Base-by-base conservation (phyloP, 64 coral and sea anemone species). In the Anthopleura sola region DNA sequence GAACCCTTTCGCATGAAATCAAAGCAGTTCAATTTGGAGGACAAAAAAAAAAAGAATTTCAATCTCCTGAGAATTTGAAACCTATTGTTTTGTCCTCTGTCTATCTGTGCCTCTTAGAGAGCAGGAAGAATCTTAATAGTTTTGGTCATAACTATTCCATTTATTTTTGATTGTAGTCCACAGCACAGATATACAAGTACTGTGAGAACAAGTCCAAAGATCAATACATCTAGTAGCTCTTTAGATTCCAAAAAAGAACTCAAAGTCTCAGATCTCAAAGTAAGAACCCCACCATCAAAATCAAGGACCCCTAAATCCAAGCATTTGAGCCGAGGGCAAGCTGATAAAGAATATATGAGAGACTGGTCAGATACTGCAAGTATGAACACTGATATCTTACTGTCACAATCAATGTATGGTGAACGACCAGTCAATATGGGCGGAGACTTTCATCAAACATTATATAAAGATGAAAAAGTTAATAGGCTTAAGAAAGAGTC, bases 401-500 rank as follows among this genome's bases (percentile, higher is more conserved):
- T 99, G 11, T 92, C 92, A 5, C 92, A 99, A 55, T 80, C 97
- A n/a, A 94, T 99, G 28, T 99, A 99, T 60, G 97, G 97, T 15
- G 17, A 64, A 17, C 54, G 86, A 56, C 97, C 97, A 37, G 93
- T 99, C 1, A 99, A 99, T 50, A 99, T 99, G 97, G 97, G 97
- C 20, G 97, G 97, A 18, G 50, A 89, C 6, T 81, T 99, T 11
- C 97, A 99, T 54, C 89, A 89, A 47, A 77, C 92, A 36, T 92
- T 99, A 47, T 92, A 87, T 49, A 69, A 88, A 57, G 97, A 99
- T 54, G 90, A 85, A 47, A 99, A 89, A 64, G 90, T 95, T 37
- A 71, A 16, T 18, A 88, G 90, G 50, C 47, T 95, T 55, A 92
- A 92, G 33, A 91, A 95, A 17, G 90, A 95, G 83, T 94, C 58